Evolutionary conservation across 2,113 vertebrate species (phyloP).

Genomic region (Vombatus ursinus): DNA sequence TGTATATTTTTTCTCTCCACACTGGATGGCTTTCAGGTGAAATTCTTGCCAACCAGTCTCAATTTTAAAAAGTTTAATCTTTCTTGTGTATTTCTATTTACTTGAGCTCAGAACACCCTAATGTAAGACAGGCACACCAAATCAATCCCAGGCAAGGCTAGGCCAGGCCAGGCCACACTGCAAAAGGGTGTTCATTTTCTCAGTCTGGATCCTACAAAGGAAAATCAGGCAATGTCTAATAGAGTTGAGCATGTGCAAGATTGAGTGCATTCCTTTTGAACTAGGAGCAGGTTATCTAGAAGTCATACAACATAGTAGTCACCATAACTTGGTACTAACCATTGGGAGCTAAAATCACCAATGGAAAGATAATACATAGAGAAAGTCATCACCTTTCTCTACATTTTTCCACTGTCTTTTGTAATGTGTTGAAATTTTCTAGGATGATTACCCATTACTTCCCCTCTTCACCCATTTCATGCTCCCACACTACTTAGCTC

Average conservation of each 20-base stretch:
- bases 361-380: neutral
- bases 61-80: neutral
- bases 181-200: neutral
- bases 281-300: neutral
- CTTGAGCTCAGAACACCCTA: neutral
- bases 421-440: neutral
- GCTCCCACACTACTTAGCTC: neutral
- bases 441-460: neutral
- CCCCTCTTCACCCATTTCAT: neutral
- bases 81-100: slow-evolving; percentile 35
- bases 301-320: accelerated
- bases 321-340: neutral
- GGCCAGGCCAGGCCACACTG: neutral
- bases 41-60: slow-evolving; percentile 11
- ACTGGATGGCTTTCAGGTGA: neutral
- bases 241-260: neutral
- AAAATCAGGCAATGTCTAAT: no score
- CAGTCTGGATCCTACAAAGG: neutral
- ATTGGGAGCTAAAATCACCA: neutral
- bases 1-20: neutral
- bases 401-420: neutral
- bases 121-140: neutral
- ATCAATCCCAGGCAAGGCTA: neutral
- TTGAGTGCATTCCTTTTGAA: neutral
- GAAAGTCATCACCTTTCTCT: neutral